These are phyloP conservation scores for Blastomussa wellsi DNA, from an alignment of 92 coral and sea anemone genomes.

Conservation along the genomic window DNA sequence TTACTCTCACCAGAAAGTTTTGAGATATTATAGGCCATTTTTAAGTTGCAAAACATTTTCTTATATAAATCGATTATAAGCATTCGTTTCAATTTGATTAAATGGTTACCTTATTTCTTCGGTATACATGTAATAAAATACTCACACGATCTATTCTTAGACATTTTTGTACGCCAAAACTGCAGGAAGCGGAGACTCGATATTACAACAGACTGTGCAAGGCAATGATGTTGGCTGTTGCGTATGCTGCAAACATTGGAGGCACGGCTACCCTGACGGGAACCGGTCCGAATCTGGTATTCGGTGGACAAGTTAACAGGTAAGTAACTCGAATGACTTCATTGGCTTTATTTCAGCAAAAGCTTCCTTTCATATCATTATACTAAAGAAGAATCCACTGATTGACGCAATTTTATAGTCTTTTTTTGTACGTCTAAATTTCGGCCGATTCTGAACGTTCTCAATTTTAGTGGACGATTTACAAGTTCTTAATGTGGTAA, in stretches of 20 bases:
- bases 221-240: slow-evolving; percentile 77
- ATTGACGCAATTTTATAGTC: no score
- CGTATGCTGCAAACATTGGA: slow-evolving; percentile 96
- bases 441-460: no score
- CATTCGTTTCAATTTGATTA: no score
- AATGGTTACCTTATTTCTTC: no score
- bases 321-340: not conserved
- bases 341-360: not conserved
- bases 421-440: no score
- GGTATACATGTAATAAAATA: no score
- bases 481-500: no score
- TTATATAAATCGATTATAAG: no score
- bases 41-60: no score
- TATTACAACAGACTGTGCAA: slow-evolving; percentile 68
- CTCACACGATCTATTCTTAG: not conserved
- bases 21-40: no score
- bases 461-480: no score
- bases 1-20: no score
- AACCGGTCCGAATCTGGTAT: slow-evolving; percentile 89
- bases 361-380: not conserved
- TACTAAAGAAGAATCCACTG: not conserved
- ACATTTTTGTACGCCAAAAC: not conserved
- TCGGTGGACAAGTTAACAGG: slow-evolving; percentile 91
- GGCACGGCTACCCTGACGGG: slow-evolving; percentile 97
- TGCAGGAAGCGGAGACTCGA: slow-evolving; percentile 47